Conservation (phyloP, 2,797 vertebrate genomes). For the Muscicapa striata region DNA sequence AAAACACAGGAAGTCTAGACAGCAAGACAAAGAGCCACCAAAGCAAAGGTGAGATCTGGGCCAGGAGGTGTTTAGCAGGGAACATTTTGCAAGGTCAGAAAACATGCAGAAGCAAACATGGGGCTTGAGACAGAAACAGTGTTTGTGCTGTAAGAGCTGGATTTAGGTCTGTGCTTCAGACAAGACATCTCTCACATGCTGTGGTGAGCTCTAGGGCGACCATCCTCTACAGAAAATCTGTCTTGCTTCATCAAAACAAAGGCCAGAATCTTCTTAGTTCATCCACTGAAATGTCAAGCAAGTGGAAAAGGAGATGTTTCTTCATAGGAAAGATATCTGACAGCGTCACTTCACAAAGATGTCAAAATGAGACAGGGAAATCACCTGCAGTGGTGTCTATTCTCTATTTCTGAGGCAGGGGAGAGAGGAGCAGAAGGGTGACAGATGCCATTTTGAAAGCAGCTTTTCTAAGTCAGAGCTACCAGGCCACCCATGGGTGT, state of each 20-base stretch:
- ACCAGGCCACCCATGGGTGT: neutral
- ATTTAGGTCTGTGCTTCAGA: neutral
- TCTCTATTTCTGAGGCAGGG: neutral
- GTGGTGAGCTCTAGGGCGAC: neutral
- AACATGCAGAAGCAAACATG: accelerated
- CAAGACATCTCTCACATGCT: neutral
- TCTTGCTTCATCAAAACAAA: neutral
- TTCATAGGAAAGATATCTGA: neutral
- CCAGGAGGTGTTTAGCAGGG: neutral
- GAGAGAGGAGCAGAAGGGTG: neutral
- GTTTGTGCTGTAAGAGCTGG: neutral
- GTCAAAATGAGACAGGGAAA: neutral
- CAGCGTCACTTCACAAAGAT: neutral
- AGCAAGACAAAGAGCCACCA: neutral
- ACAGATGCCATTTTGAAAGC: neutral
- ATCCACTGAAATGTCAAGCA: neutral
- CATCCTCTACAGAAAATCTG: neutral
- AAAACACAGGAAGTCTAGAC: neutral
- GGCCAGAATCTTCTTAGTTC: neutral
- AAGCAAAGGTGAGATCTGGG: neutral
- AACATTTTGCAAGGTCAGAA: neutral
- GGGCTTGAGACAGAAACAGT: neutral
- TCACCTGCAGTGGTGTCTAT: neutral
- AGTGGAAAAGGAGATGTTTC: neutral
- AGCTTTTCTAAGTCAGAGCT: neutral